phyloP scores from a whole-genome alignment of 2,797 vertebrate species.

The Poliocrania exsul region DNA sequence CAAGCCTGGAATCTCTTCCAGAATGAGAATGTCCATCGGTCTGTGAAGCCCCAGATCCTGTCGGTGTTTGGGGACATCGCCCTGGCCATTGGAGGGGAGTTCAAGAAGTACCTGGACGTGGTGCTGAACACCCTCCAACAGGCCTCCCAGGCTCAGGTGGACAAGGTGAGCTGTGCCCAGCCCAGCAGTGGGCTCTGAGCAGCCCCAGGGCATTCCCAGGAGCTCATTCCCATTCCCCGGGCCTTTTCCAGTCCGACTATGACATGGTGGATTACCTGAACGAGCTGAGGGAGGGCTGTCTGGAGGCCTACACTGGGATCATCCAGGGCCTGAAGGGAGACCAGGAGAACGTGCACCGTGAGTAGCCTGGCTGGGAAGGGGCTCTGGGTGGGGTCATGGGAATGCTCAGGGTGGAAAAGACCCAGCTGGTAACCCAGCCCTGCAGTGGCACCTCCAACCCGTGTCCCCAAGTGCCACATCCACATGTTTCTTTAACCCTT shows the following conservation, averaged over 20 bases:
- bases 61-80: conserved; percentile 97
- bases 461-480: background rate
- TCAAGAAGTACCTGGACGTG: conserved; percentile 97
- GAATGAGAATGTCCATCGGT: conserved; percentile 98
- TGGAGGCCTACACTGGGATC: conserved; percentile 97
- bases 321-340: conserved; percentile 97
- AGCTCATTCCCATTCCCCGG: background rate
- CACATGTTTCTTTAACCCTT: fast-evolving
- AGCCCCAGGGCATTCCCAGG: fast-evolving
- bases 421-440: background rate
- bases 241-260: conserved; percentile 88
- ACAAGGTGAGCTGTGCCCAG: conserved; percentile 83
- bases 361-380: conserved; percentile 60
- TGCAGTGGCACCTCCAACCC: background rate
- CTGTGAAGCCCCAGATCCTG: conserved; percentile 97
- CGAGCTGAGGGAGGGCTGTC: conserved; percentile 93
- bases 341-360: conserved; percentile 98
- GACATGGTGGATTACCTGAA: conserved; percentile 99
- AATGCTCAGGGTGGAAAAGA: background rate
- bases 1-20: conserved; percentile 50
- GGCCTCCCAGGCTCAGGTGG: conserved; percentile 95
- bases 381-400: background rate
- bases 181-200: background rate
- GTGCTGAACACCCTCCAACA: conserved; percentile 97
- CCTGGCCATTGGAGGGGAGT: conserved; percentile 96